Evolutionary conservation across 2,888 invertebrate species (phyloP).

Genomic region (Pollenia angustigena): DNA sequence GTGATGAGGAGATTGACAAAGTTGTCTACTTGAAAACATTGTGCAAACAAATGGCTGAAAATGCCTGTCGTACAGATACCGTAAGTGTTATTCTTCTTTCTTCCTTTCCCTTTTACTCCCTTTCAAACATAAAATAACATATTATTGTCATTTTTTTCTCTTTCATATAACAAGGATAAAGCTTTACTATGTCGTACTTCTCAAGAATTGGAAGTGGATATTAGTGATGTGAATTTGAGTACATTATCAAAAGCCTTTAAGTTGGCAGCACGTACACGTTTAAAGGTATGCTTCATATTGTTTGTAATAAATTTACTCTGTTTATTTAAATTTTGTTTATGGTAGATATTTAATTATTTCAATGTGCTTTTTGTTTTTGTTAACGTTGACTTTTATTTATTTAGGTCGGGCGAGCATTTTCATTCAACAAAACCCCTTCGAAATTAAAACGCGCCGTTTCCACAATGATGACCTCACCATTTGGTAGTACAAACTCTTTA

Average conservation of each 20-base stretch:
- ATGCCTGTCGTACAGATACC: constrained; percentile 95
- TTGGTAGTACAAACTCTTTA: constrained; percentile 92
- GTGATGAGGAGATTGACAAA: constrained; percentile 93
- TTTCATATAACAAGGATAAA: constrained; percentile 80
- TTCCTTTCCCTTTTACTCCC: background rate
- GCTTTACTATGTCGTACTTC: constrained; percentile 82
- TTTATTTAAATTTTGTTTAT: background rate
- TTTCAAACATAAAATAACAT: background rate
- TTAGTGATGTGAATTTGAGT: constrained; percentile 93
- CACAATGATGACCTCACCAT: constrained; percentile 96
- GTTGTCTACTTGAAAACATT: constrained; percentile 91
- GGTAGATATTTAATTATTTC: background rate
- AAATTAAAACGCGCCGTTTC: constrained; percentile 97
- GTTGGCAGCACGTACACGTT: constrained; percentile 92
- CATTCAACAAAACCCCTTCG: constrained; percentile 97
- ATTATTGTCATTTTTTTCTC: constrained; percentile 17
- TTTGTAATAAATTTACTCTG: constrained; percentile 2
- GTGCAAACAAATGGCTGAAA: constrained; percentile 96
- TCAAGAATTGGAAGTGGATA: constrained; percentile 93
- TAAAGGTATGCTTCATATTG: constrained; percentile 86
- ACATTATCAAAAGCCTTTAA: constrained; percentile 96
- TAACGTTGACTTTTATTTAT: constrained; percentile 62
- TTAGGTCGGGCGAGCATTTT: constrained; percentile 95
- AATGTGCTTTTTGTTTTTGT: constrained; percentile 24
- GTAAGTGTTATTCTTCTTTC: constrained; percentile 85